These are phyloP conservation scores for Drosophila hawaiiensis DNA, from an alignment of 2,888 invertebrate species.

Conservation along the genomic window DNA sequence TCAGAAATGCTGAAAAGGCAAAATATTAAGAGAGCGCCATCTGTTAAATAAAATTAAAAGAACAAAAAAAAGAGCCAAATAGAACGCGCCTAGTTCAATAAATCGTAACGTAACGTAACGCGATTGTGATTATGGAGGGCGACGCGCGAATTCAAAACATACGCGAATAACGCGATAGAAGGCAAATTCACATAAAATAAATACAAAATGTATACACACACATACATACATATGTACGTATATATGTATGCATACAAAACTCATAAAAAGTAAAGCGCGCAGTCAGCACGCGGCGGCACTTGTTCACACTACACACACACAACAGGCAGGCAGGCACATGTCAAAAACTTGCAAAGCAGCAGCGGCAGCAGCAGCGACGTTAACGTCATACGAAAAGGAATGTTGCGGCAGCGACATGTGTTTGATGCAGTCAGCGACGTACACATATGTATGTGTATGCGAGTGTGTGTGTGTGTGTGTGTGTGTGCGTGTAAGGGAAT, in stretches of 20 bases:
- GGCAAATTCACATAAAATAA: slow-evolving; percentile 74
- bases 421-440: slow-evolving; percentile 51
- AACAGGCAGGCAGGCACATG: slow-evolving; percentile 39
- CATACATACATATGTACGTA: slow-evolving; percentile 25
- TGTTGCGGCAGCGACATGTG: slow-evolving; percentile 69
- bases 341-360: slow-evolving; percentile 43
- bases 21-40: slow-evolving; percentile 23
- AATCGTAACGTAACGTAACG: slow-evolving; percentile 41
- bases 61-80: slow-evolving; percentile 22
- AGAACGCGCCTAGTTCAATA: slow-evolving; percentile 66
- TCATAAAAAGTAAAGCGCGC: slow-evolving; percentile 56
- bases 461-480: slow-evolving; percentile 29
- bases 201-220: slow-evolving; percentile 53
- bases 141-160: slow-evolving; percentile 57
- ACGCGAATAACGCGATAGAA: slow-evolving; percentile 72
- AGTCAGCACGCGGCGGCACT: slow-evolving; percentile 53
- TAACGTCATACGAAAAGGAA: slow-evolving; percentile 65
- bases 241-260: slow-evolving; percentile 34
- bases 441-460: slow-evolving; percentile 36
- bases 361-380: slow-evolving; percentile 28
- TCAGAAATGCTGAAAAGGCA: slow-evolving; percentile 49
- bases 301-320: slow-evolving; percentile 45
- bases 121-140: slow-evolving; percentile 1
- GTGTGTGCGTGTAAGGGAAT: slow-evolving; percentile 65
- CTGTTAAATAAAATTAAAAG: slow-evolving; percentile 5